These are phyloP conservation scores for Polyploca ridens DNA, from an alignment of 2,888 invertebrate genomes.

Conservation along the genomic window DNA sequence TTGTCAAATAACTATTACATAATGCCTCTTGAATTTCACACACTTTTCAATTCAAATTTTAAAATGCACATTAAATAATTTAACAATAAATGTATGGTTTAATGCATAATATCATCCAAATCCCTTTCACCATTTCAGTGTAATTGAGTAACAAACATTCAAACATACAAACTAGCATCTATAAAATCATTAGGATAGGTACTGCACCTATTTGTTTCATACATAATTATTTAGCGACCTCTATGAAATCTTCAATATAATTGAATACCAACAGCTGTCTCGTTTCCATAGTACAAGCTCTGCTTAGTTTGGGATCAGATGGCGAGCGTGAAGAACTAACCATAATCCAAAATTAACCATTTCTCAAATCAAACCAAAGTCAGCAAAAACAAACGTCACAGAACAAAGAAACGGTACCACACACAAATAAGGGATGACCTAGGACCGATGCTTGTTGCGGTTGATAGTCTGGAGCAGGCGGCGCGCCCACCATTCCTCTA, in stretches of 20 bases:
- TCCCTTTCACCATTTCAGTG: too few relatives aligned
- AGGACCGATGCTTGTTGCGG: constrained; percentile 80
- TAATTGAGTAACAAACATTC: neutral
- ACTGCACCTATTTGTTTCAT: neutral
- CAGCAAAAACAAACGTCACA: constrained; percentile 12
- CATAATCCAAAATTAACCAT: neutral
- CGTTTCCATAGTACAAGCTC: too few relatives aligned
- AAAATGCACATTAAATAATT: too few relatives aligned
- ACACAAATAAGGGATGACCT: constrained; percentile 42
- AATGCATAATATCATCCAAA: too few relatives aligned
- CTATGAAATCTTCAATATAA: neutral
- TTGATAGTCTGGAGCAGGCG: constrained; percentile 88
- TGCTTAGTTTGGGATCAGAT: too few relatives aligned
- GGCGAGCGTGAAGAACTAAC: too few relatives aligned
- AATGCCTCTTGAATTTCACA: too few relatives aligned
- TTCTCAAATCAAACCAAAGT: constrained; percentile 14
- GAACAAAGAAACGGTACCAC: constrained; percentile 8
- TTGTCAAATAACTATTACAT: too few relatives aligned
- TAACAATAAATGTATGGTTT: too few relatives aligned
- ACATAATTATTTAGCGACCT: neutral
- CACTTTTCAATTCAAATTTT: too few relatives aligned
- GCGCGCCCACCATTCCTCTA: constrained; percentile 91
- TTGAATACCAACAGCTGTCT: too few relatives aligned
- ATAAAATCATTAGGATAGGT: neutral
- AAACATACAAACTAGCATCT: neutral